Conservation (phyloP, 2,113 vertebrate genomes). For the Varanus komodoensis region DNA sequence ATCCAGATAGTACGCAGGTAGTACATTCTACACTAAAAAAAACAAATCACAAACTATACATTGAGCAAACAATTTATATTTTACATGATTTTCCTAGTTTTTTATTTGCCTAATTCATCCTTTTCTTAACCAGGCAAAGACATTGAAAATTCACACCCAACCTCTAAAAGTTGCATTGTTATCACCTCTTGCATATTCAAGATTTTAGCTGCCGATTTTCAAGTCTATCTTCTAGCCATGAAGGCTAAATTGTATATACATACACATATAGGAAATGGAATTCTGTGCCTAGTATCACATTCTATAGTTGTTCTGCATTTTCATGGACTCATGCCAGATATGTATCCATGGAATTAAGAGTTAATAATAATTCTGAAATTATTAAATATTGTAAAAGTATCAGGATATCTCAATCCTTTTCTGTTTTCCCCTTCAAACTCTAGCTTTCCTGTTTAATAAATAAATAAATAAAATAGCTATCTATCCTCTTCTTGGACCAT, state of each 20-base stretch:
- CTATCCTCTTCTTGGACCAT: background rate
- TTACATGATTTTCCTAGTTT: background rate
- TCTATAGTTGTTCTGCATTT: background rate
- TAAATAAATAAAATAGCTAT: too few relatives aligned
- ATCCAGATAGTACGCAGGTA: background rate
- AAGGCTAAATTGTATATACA: too few relatives aligned
- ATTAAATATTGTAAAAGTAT: background rate
- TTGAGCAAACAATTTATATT: background rate
- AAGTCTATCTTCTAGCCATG: background rate
- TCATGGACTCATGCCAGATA: background rate
- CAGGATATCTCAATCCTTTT: background rate
- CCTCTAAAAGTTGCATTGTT: background rate
- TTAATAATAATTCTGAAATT: background rate
- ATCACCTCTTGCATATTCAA: constrained; percentile 23
- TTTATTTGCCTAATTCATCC: background rate
- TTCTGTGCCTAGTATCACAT: background rate
- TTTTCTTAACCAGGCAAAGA: background rate
- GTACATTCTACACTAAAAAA: background rate
- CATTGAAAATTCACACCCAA: background rate
- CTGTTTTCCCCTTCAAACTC: constrained; percentile 16
- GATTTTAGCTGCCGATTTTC: background rate
- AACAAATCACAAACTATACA: background rate
- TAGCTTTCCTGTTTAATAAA: background rate
- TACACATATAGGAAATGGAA: background rate
- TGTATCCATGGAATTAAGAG: constrained; percentile 1